Evolutionary conservation across 2,888 invertebrate species (phyloP), one percentile per base, ranked within the genome.

Genomic region (Poecilus cupreus): DNA sequence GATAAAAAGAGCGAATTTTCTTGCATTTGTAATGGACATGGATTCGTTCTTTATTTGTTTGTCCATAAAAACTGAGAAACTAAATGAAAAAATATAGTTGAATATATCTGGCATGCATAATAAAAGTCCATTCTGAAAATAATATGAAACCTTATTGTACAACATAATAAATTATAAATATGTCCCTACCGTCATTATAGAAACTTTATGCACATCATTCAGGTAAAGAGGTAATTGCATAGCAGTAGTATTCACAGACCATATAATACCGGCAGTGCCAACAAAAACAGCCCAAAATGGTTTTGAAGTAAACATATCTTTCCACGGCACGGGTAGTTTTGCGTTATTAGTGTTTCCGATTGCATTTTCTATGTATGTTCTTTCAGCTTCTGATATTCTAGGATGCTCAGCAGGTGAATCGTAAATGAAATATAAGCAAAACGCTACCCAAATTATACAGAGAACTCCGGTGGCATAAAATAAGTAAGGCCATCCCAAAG

Each of bases 401-500:
- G 87, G 88, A 81, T 88, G 88, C 10, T 83, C 81, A 6, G 78
- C 83, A 0, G 88, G 88, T 16, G 85, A 83, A 76, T 87, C 86
- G 81, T 84, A 85, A 0, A 85, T 85, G 20, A 87, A 77, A 8
- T 78, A 24, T 49, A 84, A 83, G 87, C 88, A 88, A 11, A 83
- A 54, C 4, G 84, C 3, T 18, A 37, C 39, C 76, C 76, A 76
- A n/a, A 54, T n/a, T 20, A 76, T 37, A 11, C 57, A 76, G 0
- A 85, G 10, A 10, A 43, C 49, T 0, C 86, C 86, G 60, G 84
- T 87, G 8, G 89, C 82, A 82, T 90, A 90, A 85, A 90, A 90
- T 22, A 90, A 88, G 6, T 87, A 87, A 16, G 88, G 87, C 90
- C 90, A 90, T 2, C 90, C 90, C 5, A 88, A 87, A 22, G 85